Base-by-base conservation (phyloP, 2,113 vertebrate species). In the Crotalus horridus region DNA sequence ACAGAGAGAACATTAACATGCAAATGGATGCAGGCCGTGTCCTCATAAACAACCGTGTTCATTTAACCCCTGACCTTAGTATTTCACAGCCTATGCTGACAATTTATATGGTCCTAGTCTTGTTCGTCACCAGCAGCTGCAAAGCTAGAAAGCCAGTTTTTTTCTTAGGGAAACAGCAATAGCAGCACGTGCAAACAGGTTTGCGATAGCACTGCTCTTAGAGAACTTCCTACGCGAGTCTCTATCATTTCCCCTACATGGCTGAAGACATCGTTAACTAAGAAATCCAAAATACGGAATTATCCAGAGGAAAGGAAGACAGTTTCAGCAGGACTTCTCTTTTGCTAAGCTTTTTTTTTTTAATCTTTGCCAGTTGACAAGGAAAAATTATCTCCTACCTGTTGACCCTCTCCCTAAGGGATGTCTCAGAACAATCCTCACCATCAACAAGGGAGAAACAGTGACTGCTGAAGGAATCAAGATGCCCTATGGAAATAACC, bases 21-120 rank as follows among this genome's bases (percentile, higher is more conserved):
- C 99, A 99, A 99, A 99, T 99, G 98, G 98, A 99, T 99, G 98
- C 98, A 96, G 98, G 98, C 98, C 97, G 97, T 98, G 99, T 99
- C 99, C 98, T 99, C 98, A 99, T 99, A 99, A 99, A 99, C 99
- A 99, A 98, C 99, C 97, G 97, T 99, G 98, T 99, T 99, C 99
- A 98, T 99, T 99, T 99, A 99, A 99, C 99, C 99, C 97, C 96
- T 96, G 98, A 99, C 98, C 99, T 97, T 97, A 95, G 94, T 97
- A 98, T 99, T 99, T 99, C 99, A 98, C 98, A 99, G 99, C 98
- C 99, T 98, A 99, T 99, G 97, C 98, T 98, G 98, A 98, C 98
- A 98, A 99, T 99, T 99, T 99, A 98, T 98, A 97, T 95, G 94
- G 96, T 97, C 98, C 97, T 98, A 98, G 98, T 97, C 96, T 95